Evolutionary conservation across 1,140 invertebrate species (phyloP), one percentile per base, ranked within the genome.

Genomic region (Trachymyrmex cornetzi): DNA sequence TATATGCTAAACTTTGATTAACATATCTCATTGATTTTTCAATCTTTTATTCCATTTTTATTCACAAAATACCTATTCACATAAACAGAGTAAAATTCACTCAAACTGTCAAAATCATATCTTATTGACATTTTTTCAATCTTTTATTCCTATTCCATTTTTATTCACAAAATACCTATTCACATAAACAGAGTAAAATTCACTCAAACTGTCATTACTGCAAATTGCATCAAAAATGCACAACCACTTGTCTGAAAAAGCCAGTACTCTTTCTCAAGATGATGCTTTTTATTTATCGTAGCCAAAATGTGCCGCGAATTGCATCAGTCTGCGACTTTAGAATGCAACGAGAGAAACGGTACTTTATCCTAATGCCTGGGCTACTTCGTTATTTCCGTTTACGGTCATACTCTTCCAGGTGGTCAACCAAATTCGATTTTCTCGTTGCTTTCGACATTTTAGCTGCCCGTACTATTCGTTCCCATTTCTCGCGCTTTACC

Each of bases 381-480:
- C 64, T 82, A 87, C 59, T 89, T 89, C 84, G 87, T 87, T 89
- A 87, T 77, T 89, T 89, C 64, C 88, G 57, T 64, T 89, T 87
- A 67, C 72, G 71, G 61, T 22, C 27, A 50, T 53, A 38, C 72
- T 67, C 77, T 87, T 81, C 64, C 87, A 82, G 84, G 77, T 44
- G 38, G 77, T 75, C 77, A 87, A 61, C 75, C 85, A 89, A 90
- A 90, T 89, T 90, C 85, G 85, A 89, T 90, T 89, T 79, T 30
- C 89, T 84, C 88, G 72, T 71, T 84, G 84, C 71, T 63, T 63
- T 61, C 77, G 74, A 88, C 88, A 77, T 86, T 90, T 84, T 77
- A 89, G 85, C 50, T 9, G 61, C 50, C 30, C 63, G 57, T 88
- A 77, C 71, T 61, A 71, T 77, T 59, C 34, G 38, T 55, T 48